A percentile compares a stretch with the other conserved stretches of the same genome.
Evolutionary conservation across 2,888 invertebrate genomes (phyloP).

Genomic region (Drosophila koepferae): DNA sequence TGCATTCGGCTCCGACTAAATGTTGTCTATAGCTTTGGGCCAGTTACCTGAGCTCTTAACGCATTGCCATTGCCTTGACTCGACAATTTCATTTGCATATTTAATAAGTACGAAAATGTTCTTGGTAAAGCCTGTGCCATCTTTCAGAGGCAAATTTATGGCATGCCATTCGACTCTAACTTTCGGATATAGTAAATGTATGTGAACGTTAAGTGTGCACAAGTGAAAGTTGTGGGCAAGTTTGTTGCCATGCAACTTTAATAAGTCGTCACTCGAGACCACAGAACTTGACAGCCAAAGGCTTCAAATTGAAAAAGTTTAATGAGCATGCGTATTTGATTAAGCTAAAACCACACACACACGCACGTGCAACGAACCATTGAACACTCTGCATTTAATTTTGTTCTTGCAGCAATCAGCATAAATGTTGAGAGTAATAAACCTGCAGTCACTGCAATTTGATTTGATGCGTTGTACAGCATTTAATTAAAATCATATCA

Average conservation of each 20-base stretch:
- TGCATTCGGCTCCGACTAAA: background rate
- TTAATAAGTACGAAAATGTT: slow-evolving; percentile 45
- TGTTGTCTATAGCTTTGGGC: background rate
- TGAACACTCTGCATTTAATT: slow-evolving; percentile 6
- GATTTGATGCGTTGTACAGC: background rate
- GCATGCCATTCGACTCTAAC: slow-evolving; percentile 44
- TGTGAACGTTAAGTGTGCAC: slow-evolving; percentile 25
- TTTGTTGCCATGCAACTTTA: slow-evolving; percentile 79
- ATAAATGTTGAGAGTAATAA: slow-evolving; percentile 23
- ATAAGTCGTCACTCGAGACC: slow-evolving; percentile 66
- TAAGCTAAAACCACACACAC: slow-evolving; percentile 35
- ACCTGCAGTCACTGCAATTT: too few species aligned
- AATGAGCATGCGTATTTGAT: slow-evolving; percentile 73
- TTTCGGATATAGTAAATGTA: slow-evolving; percentile 14
- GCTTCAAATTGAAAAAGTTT: slow-evolving; percentile 77
- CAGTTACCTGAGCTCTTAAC: slow-evolving; percentile 30
- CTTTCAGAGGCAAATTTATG: slow-evolving; percentile 52
- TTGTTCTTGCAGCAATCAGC: slow-evolving; percentile 24
- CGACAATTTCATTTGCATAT: slow-evolving; percentile 72
- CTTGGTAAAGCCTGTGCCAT: slow-evolving; percentile 10
- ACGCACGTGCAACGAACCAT: background rate
- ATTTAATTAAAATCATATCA: background rate
- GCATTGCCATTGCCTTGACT: slow-evolving; percentile 37
- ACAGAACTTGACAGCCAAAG: slow-evolving; percentile 69
- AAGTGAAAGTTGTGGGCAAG: slow-evolving; percentile 57